Conservation (phyloP, 2,888 invertebrate species). For the Abscondita cerata region DNA sequence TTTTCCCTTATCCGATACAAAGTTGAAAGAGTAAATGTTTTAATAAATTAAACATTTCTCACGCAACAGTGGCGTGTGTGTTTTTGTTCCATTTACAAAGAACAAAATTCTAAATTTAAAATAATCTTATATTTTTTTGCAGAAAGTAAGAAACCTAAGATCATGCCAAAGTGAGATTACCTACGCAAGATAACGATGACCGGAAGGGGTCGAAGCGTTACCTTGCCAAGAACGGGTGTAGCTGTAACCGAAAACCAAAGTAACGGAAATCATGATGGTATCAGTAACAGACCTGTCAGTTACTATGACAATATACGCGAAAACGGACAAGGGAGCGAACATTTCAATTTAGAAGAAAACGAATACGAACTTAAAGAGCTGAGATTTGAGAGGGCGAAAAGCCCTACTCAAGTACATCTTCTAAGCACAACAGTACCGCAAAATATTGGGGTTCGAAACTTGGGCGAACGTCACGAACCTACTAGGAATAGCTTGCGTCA, state of each 20-base stretch:
- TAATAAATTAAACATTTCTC: too few relatives aligned
- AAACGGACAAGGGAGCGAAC: constrained; percentile 28
- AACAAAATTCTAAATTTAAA: too few relatives aligned
- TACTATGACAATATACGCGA: constrained; percentile 58
- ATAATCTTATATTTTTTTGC: neutral
- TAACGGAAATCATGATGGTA: constrained; percentile 46
- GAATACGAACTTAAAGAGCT: constrained; percentile 21
- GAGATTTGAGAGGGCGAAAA: constrained; percentile 32
- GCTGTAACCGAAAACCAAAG: constrained; percentile 42
- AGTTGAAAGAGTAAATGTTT: too few relatives aligned
- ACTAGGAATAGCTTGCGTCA: constrained; percentile 73
- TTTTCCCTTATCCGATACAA: too few relatives aligned
- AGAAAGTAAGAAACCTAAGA: neutral
- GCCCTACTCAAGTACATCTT: constrained; percentile 62
- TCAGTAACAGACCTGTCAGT: constrained; percentile 56
- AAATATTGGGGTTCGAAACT: constrained; percentile 68
- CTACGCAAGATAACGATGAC: constrained; percentile 22
- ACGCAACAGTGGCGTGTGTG: too few relatives aligned
- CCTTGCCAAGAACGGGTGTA: constrained; percentile 31
- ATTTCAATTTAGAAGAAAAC: constrained; percentile 19
- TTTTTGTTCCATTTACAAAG: too few relatives aligned
- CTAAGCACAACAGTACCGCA: constrained; percentile 72
- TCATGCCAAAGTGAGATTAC: neutral
- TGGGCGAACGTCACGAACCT: constrained; percentile 71
- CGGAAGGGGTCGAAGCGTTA: constrained; percentile 27